Base-by-base conservation (phyloP, 1,140 invertebrate species). In the Delia radicum region DNA sequence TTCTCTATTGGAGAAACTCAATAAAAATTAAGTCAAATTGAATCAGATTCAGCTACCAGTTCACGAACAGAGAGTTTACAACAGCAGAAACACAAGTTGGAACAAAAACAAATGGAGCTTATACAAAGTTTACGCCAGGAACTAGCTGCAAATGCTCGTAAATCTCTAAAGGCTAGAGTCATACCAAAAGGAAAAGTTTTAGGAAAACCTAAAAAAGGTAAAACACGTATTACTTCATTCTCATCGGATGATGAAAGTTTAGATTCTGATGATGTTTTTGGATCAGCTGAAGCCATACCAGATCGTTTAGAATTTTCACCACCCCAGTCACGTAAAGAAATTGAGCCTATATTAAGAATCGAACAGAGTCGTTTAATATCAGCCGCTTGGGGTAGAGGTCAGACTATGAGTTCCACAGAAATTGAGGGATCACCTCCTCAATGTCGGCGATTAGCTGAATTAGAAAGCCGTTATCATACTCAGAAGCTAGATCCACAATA, bases 381-480 rank as follows among this genome's bases (percentile, higher is more conserved):
- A 1, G 89, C 89, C 0, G 89, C 89, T 29, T 90, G 89, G 89
- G 91, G 91, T 79, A 85, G 91, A 75, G 91, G 91, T 13, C 91
- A 92, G 82, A 92, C 91, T 4, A 92, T 92, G 91, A 92, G 91
- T 75, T 92, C 91, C 0, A 92, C 91, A 4, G 91, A 92, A 87
- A 91, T 92, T 12, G 91, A 92, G 85, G 91, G 91, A 5, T 92
- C 91, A 3, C 91, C 91, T 1, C 91, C 91, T 2, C 90, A 91
- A 77, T 91, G 90, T 77, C 84, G 91, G 21, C 87, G 90, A 78
- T 79, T 90, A 55, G 86, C 88, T 46, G 87, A 90, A 79, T 80
- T 91, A 42, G 89, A 90, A 83, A 89, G 88, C 65, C 89, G 89
- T 76, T 90, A 90, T 78, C 87, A 90, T 79, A 88, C 89, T 27